These are phyloP conservation scores for Diacarnus erythraeanus DNA, from an alignment of 37 sponge, comb jelly and placozoan genomes.

Conservation along the genomic window DNA sequence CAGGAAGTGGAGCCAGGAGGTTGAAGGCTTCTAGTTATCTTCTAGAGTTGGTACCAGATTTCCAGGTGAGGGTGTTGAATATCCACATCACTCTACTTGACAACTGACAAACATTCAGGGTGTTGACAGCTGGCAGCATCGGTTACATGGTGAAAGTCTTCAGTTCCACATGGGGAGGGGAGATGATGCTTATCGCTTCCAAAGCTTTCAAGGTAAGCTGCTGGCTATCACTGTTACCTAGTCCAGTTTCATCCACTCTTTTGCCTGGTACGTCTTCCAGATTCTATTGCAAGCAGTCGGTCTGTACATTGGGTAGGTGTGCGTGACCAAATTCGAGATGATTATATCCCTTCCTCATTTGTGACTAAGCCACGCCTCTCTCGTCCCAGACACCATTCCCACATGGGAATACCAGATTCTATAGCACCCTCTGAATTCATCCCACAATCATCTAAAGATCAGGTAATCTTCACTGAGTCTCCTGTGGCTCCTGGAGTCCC, in stretches of 20 bases:
- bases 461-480: slow-evolving; percentile 45
- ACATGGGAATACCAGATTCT: neutral
- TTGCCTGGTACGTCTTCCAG: too few species aligned
- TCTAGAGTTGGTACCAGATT: slow-evolving; percentile 39
- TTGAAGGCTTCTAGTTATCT: slow-evolving; percentile 31
- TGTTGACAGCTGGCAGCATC: too few species aligned
- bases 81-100: neutral
- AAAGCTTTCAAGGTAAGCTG: too few species aligned
- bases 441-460: slow-evolving; percentile 5
- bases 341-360: slow-evolving; percentile 4
- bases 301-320: slow-evolving; percentile 24
- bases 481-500: slow-evolving; percentile 66
- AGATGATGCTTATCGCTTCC: too few species aligned
- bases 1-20: slow-evolving; percentile 3
- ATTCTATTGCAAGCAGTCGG: slow-evolving; percentile 2
- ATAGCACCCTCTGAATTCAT: neutral
- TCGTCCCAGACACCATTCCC: neutral
- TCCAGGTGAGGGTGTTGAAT: slow-evolving; percentile 2
- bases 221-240: too few species aligned
- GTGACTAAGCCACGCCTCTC: slow-evolving; percentile 3
- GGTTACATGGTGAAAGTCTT: too few species aligned
- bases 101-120: too few species aligned
- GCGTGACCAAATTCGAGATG: slow-evolving; percentile 14
- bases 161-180: too few species aligned
- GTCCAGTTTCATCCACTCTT: too few species aligned